Evolutionary conservation across 2,797 vertebrate species (phyloP), one percentile per base, ranked within the genome.

Genomic region (Eleutherodactylus coqui): DNA sequence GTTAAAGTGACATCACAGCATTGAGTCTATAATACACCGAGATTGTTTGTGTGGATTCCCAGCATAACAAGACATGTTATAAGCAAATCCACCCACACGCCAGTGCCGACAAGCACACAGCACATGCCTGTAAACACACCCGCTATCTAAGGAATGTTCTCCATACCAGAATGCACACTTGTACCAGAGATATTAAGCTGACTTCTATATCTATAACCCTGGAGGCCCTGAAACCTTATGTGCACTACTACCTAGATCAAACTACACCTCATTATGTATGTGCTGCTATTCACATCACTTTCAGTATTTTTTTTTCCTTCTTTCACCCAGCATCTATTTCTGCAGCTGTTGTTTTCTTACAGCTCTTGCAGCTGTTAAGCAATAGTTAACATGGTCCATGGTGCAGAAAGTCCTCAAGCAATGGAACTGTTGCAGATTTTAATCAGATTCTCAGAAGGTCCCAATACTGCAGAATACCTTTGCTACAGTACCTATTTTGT

Each of bases 41-140:
- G 32, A 79, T 27, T 49, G 53, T 75, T 51, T 64, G 36, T 75
- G 32, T 75, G 82, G 27, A 79, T 79, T 83, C 86, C 67, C 55
- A 34, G 82, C 55, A 73, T 69, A 86, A 51, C 72, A 67, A 69
- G 75, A 38, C 81, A 87, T 73, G 72, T 19, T 75, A 38, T 9
- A 51, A 77, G 60, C 19, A 82, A 36, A 58, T 67, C 73, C 85
- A 27, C 85, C 79, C 75, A 84, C 86, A 73, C 53, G 34, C 64
- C 11, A 72, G 79, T 60, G 73, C 80, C 14, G 75, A 60, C 51
- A 82, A 64, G 75, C 53, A 79, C 62, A 78, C 43, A 51, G 77
- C 81, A 87, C 81, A 87, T 79, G 75, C 75, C 64, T 79, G 81
- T 13, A 79, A 79, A 83, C 86, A 87, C 86, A 43, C 86, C 81